Conservation (phyloP, 1,140 invertebrate genomes). For the Cyrtorhinus lividipennis region DNA sequence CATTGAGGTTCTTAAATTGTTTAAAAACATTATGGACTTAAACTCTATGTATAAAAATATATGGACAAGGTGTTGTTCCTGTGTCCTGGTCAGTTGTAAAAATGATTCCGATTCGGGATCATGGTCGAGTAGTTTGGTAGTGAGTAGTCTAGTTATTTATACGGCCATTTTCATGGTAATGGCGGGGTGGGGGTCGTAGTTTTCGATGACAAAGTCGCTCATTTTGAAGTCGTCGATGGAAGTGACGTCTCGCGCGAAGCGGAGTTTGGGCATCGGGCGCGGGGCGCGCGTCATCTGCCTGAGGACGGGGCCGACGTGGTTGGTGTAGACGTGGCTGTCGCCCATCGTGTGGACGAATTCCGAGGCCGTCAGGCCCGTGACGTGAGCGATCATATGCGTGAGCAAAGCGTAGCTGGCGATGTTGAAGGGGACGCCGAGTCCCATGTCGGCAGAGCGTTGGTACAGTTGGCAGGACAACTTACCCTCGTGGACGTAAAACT, state of each 20-base stretch:
- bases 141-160: too few species aligned
- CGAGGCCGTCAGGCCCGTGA: conserved; percentile 76
- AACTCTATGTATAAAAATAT: too few species aligned
- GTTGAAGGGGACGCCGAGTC: conserved; percentile 96
- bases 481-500: conserved; percentile 84
- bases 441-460: conserved; percentile 96
- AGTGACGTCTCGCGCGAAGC: conserved; percentile 49
- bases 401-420: conserved; percentile 94
- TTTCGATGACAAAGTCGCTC: conserved; percentile 77
- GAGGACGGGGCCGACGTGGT: conserved; percentile 75
- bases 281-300: conserved; percentile 71
- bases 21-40: too few species aligned
- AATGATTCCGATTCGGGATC: too few species aligned
- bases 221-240: conserved; percentile 81
- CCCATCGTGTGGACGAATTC: conserved; percentile 95
- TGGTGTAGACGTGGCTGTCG: conserved; percentile 91
- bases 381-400: conserved; percentile 91
- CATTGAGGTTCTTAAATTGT: too few species aligned
- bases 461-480: conserved; percentile 83
- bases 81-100: too few species aligned
- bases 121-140: too few species aligned
- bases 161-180: conserved; percentile 96
- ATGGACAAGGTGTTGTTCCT: too few species aligned
- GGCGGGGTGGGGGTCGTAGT: conserved; percentile 80
- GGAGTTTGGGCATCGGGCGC: conserved; percentile 66